Percentiles rank a stretch among this genome's conserved stretches.
phyloP scores from a whole-genome alignment of 2,888 invertebrate species.

The Chaetogeoica ovagalla region DNA sequence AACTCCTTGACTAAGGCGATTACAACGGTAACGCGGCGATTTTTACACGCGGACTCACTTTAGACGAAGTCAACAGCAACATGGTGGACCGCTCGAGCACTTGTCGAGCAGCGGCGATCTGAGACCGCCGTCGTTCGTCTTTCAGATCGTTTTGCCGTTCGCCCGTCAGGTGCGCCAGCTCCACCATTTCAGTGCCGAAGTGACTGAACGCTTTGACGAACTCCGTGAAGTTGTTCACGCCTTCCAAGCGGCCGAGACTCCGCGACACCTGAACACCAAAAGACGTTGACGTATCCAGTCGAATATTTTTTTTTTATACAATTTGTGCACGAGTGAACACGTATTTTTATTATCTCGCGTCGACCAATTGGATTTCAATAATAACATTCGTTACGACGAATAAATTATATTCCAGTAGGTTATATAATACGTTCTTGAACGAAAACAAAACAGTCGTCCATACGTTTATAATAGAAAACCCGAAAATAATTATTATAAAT shows the following conservation, averaged over 20 bases:
- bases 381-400: too few species aligned
- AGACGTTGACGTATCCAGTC: too few species aligned
- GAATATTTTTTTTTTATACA: not conserved
- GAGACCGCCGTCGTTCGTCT: constrained; percentile 91
- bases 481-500: too few species aligned
- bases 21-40: too few species aligned
- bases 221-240: constrained; percentile 90
- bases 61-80: constrained; percentile 94
- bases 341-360: too few species aligned
- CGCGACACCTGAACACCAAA: constrained; percentile 68
- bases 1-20: too few species aligned
- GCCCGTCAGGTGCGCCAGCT: constrained; percentile 90
- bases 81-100: constrained; percentile 94
- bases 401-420: too few species aligned
- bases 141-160: constrained; percentile 81
- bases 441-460: too few species aligned
- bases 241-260: constrained; percentile 80
- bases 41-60: constrained; percentile 64
- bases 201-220: constrained; percentile 98
- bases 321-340: too few species aligned
- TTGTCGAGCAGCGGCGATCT: constrained; percentile 94
- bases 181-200: constrained; percentile 98
- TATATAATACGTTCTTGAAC: too few species aligned
- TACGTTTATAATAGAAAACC: too few species aligned
- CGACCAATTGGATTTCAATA: too few species aligned